These are phyloP conservation scores for Esox masquinongy DNA, from an alignment of 2,797 vertebrate genomes.

Conservation along the genomic window DNA sequence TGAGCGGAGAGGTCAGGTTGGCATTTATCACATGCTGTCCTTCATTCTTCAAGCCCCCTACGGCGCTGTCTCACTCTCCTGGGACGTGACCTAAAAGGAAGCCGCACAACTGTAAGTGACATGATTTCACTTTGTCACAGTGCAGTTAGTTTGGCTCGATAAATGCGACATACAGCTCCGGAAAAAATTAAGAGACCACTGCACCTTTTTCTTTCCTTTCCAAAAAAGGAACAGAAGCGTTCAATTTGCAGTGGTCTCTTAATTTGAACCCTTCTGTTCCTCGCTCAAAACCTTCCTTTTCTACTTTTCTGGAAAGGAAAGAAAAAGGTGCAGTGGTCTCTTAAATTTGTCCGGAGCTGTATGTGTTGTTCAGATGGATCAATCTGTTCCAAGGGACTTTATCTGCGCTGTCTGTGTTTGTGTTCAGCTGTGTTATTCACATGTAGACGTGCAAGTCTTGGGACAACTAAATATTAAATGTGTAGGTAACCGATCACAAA, in stretches of 20 bases:
- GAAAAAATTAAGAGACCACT: too few species aligned
- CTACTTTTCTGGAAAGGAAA: too few species aligned
- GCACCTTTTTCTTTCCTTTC: too few species aligned
- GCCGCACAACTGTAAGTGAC: constrained; percentile 56
- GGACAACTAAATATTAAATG: constrained; percentile 17
- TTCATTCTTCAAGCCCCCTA: constrained; percentile 56
- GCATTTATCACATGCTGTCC: constrained; percentile 71
- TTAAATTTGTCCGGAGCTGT: neutral
- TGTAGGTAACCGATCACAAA: constrained; percentile 41
- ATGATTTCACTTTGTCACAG: constrained; percentile 43
- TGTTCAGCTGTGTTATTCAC: constrained; percentile 47
- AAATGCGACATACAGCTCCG: too few species aligned
- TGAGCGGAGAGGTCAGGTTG: constrained; percentile 9
- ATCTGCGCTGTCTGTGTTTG: constrained; percentile 41
- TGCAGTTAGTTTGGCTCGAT: constrained; percentile 25
- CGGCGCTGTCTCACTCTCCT: constrained; percentile 37
- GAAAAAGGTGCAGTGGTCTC: too few species aligned
- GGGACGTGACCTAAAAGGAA: constrained; percentile 64
- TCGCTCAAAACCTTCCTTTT: too few species aligned
- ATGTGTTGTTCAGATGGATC: constrained; percentile 30
- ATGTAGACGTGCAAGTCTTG: constrained; percentile 27
- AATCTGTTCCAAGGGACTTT: constrained; percentile 9
- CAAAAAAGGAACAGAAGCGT: too few species aligned
- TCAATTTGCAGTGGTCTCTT: too few species aligned
- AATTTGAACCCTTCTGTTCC: too few species aligned